A percentile compares a stretch with the other conserved stretches of the same genome.
Evolutionary conservation across 2,888 invertebrate genomes (phyloP).

Genomic region (Ptycholaimellus sp.): DNA sequence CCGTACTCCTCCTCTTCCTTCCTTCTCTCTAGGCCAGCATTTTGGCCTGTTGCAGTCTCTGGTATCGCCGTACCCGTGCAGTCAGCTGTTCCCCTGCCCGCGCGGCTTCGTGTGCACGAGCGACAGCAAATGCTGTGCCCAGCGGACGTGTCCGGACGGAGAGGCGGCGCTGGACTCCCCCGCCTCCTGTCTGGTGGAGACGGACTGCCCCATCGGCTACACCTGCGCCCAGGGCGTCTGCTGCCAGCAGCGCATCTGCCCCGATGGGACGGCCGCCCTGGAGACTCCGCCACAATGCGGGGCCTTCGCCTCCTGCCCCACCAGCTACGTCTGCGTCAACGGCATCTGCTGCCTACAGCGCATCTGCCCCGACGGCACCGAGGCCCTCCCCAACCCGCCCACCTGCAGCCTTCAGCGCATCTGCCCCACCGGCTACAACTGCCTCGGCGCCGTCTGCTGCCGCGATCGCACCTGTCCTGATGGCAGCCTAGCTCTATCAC

Average conservation of each 20-base stretch:
- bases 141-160: conserved; percentile 6
- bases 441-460: conserved; percentile 2
- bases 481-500: not conserved
- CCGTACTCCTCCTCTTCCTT: no score
- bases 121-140: no score
- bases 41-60: no score
- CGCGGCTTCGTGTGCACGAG: no score
- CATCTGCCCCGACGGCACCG: conserved; percentile 10
- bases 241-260: conserved; percentile 6
- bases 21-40: no score
- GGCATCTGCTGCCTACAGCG: conserved; percentile 12
- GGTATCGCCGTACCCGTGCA: no score
- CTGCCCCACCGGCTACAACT: conserved; percentile 5
- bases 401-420: conserved; percentile 9
- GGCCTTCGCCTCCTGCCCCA: conserved; percentile 11
- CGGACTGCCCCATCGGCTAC: conserved; percentile 8
- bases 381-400: conserved; percentile 7
- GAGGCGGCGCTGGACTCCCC: conserved; percentile 5
- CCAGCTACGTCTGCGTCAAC: conserved; percentile 10
- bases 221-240: conserved; percentile 7
- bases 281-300: no score
- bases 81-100: no score
- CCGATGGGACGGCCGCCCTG: no score
- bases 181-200: conserved; percentile 3
- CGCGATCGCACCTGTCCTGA: conserved; percentile 1